A percentile compares a stretch with the other conserved stretches of the same genome.
Conservation (phyloP, 37 sponge, comb jelly and placozoan species). For the Crambe crambe region DNA sequence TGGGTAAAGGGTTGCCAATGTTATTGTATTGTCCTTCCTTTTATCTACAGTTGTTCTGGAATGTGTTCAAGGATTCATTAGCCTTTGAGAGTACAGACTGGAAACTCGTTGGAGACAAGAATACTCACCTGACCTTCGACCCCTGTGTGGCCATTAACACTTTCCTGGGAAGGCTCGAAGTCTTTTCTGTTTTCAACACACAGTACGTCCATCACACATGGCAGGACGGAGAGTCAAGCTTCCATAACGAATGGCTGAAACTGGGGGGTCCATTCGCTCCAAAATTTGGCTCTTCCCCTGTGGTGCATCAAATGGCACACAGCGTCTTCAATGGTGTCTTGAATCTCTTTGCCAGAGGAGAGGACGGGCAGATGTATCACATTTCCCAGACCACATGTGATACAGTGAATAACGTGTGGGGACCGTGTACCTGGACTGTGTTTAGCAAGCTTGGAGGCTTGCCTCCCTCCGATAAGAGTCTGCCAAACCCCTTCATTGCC, state of each 20-base stretch:
- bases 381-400: conserved; percentile 74
- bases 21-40: too few species aligned
- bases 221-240: conserved; percentile 44
- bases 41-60: conserved; percentile 16
- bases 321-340: conserved; percentile 65
- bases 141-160: conserved; percentile 40
- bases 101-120: conserved; percentile 18
- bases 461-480: conserved; percentile 2
- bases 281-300: conserved; percentile 55
- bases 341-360: conserved; percentile 52
- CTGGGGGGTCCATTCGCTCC: conserved; percentile 47
- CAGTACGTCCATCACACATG: conserved; percentile 57
- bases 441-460: not conserved
- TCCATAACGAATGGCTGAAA: conserved; percentile 41
- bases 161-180: conserved; percentile 56
- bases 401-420: conserved; percentile 69
- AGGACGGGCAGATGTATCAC: conserved; percentile 51
- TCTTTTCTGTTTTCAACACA: conserved; percentile 31
- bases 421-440: conserved; percentile 75
- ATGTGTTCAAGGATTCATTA: not conserved
- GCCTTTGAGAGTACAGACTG: conserved; percentile 10
- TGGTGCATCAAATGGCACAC: conserved; percentile 49
- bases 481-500: conserved; percentile 46
- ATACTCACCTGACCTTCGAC: conserved; percentile 25
- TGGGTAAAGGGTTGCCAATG: too few species aligned